Evolutionary conservation across 2,113 vertebrate genomes (phyloP), one percentile per base, ranked within the genome.

Genomic region (Eonycteris spelaea): DNA sequence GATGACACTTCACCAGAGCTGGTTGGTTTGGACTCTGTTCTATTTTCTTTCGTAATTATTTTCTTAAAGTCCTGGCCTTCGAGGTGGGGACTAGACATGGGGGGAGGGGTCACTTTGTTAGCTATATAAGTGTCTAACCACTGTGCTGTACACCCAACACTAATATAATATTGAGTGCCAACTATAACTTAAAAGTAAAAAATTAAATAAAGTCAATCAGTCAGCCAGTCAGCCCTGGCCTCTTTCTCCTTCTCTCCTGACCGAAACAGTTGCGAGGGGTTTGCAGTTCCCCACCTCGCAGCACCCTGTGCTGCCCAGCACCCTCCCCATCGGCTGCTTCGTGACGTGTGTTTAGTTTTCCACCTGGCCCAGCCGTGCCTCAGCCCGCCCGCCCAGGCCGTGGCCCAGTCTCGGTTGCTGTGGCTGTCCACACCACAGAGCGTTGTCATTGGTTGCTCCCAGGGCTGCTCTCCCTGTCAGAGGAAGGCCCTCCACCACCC

Each of bases 401-500:
- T 51, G 89, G 19, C 7, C 59, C 38, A 4, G 33, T 2, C 16
- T 28, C n/a, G 48, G 19, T 21, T 2, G 11, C 6, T 33, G 61
- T 18, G 24, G 18, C 8, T 8, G 24, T n/a, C 43, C 53, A 5
- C 51, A 51, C 51, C 51, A 51, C 51, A 14, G n/a, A 53, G 35
- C 18, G 3, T 2, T 1, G 15, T 38, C 21, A 3, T n/a, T 40
- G 16, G 26, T n/a, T 19, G 35, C 45, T 24, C 40, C 24, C 11
- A 51, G 3, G 13, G 9, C 45, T 35, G 28, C 35, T 21, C 35
- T 28, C 4, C 24, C 35, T 45, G n/a, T 28, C 12, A 3, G 45
- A 67, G 55, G 35, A 30, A 18, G 35, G 35, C 3, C 12, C 67
- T 16, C 11, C 7, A 0, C 4, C 0, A 2, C 33, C 6, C 1